These are phyloP conservation scores for Chamaedrilus cognettii DNA, from an alignment of 2,888 invertebrate genomes.

Conservation along the genomic window DNA sequence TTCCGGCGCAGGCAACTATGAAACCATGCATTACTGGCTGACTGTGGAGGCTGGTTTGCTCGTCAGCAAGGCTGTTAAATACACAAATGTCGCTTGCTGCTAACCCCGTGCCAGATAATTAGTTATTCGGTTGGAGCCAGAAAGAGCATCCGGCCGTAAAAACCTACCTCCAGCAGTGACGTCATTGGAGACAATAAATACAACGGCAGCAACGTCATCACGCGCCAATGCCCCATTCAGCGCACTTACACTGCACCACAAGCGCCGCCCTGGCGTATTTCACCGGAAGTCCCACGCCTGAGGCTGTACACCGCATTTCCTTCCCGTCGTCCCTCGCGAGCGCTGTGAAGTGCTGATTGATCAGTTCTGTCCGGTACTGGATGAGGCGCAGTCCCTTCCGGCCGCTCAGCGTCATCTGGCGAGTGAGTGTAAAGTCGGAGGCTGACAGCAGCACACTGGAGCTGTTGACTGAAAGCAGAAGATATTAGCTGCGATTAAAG, in stretches of 20 bases:
- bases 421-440: slow-evolving; percentile 1
- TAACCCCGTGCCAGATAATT: no score
- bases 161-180: no score
- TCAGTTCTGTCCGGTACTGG: slow-evolving; percentile 18
- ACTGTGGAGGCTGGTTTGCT: no score
- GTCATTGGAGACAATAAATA: no score
- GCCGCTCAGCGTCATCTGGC: slow-evolving; percentile 1
- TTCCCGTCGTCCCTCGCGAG: slow-evolving; percentile 25
- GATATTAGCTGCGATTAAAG: not conserved
- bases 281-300: slow-evolving; percentile 18
- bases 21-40: no score
- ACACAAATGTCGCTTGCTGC: no score
- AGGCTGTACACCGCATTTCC: slow-evolving; percentile 21
- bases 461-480: not conserved
- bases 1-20: no score
- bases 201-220: no score
- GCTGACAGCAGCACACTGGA: not conserved
- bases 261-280: not conserved
- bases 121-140: no score
- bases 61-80: no score
- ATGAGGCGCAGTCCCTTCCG: slow-evolving; percentile 13
- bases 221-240: no score
- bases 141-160: no score
- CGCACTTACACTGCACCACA: not conserved
- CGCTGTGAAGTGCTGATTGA: slow-evolving; percentile 19